Conservation (phyloP, 2,797 vertebrate species). For the Pantherophis alleghaniensis region DNA sequence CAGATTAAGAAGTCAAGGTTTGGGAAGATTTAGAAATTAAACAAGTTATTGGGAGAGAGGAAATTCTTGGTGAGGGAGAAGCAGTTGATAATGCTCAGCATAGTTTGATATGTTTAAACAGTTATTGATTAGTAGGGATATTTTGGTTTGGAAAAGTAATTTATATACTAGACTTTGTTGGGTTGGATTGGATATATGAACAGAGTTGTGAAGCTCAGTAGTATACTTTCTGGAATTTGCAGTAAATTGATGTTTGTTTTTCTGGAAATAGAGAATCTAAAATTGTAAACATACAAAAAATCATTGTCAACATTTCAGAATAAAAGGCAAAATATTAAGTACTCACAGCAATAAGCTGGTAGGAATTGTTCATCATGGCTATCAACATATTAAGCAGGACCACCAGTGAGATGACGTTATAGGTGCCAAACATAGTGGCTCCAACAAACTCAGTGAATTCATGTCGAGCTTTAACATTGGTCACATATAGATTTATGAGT, state of each 20-base stretch:
- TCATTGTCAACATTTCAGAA: constrained; percentile 12
- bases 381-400: constrained; percentile 98
- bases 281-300: background rate
- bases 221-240: background rate
- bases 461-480: constrained; percentile 86
- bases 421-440: constrained; percentile 96
- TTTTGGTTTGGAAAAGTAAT: background rate
- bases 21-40: background rate
- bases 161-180: background rate
- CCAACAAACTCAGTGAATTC: constrained; percentile 96
- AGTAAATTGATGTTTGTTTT: background rate
- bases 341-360: constrained; percentile 98
- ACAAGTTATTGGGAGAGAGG: too few species aligned
- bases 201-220: background rate
- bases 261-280: background rate
- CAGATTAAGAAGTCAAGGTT: background rate
- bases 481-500: constrained; percentile 93
- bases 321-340: background rate
- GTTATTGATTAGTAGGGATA: background rate
- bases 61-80: background rate
- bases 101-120: background rate
- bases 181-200: background rate
- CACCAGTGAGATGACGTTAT: constrained; percentile 95
- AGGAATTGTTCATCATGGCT: constrained; percentile 99
- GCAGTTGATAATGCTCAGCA: background rate